Evolutionary conservation across 1,140 invertebrate genomes (phyloP), one percentile per base, ranked within the genome.

Genomic region (Drosophila burlai): DNA sequence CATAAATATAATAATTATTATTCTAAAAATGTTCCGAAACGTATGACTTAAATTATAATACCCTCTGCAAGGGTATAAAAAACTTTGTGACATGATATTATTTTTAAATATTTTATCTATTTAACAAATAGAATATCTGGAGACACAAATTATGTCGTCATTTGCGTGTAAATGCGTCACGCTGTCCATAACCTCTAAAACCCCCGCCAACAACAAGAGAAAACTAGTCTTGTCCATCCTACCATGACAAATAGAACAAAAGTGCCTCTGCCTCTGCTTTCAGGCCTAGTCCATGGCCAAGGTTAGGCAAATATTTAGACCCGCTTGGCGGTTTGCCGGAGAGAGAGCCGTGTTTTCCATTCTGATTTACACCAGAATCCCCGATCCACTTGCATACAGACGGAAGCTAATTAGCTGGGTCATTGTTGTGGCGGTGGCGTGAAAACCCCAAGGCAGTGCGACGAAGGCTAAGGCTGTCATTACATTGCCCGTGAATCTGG

Each of bases 401-500:
- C 36, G 73, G 59, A 69, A 81, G 74, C 81, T 90, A 89, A 89
- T 89, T 85, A 81, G 65, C 65, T 63, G 60, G 73, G 54, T 80
- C 67, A 74, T 84, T 85, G 73, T 81, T 85, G 60, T 68, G 60
- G 67, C 55, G 34, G 54, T 84, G 64, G 83, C 78, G 78, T 78
- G 68, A 85, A 78, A 85, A 74, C 61, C 38, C 43, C 45, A 81
- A 85, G 57, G 72, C 43, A 69, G 49, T n/a, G 47, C 36, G 42
- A 52, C 49, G 52, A 76, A 81, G 54, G 59, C 72, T 63, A 34
- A 26, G 72, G 21, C 42, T 42, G 38, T 61, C 62, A 57, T 60
- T 52, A 69, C 36, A 38, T 11, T 16, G 49, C 55, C 50, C 57
- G 66, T 73, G 79, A 87, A 76, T 80, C 76, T 66, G 34, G 73